Base-by-base conservation (phyloP, 2,888 invertebrate genomes). In the Habrosyne pyritoides region DNA sequence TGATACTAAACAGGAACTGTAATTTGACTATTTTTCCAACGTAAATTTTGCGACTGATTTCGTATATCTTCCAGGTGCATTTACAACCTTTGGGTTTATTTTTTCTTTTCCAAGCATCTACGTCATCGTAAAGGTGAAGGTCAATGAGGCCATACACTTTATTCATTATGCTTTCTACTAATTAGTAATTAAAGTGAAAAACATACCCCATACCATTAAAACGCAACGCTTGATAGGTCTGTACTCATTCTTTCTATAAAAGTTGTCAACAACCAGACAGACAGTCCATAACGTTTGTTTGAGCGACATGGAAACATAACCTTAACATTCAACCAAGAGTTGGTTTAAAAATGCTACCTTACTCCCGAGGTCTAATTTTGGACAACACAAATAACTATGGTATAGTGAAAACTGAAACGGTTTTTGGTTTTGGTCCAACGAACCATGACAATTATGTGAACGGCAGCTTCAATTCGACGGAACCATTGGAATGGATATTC, bases 231-330 rank as follows among this genome's bases (percentile, higher is more conserved):
- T 81, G 74, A 84, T 83, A 79, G 77, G 74, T 60, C 71, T 78
- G 84, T 57, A 77, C 87, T 78, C 79, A 71, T 81, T 86, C 67
- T 60, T 54, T 47, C 66, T 87, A 89, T 89, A 89, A 81, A 89
- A 85, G 75, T 60, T 52, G 53, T 12, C 52, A 58, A 57, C 61
- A 58, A 18, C 26, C 30, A 14, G 10, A 30, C 50, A 18, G 50
- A 10, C 10, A 14, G 18, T 10, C 12, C 50, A 50, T 50, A 30
- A 21, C 50, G 18, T 30, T 42, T 18, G 18, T 42, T 1, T 42
- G 18, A 42, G 42, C 18, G 50, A 5, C 30, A 18, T 28, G 28
- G 26, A 14, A 54, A 26, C 26, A 50, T 52, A 60, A 53, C 36
- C 1, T 33, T 26, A 10, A 47, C n/a, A 36, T 46, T 12, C 1